Conservation (phyloP, 2,797 vertebrate species). For the Orestias chungarensis region DNA sequence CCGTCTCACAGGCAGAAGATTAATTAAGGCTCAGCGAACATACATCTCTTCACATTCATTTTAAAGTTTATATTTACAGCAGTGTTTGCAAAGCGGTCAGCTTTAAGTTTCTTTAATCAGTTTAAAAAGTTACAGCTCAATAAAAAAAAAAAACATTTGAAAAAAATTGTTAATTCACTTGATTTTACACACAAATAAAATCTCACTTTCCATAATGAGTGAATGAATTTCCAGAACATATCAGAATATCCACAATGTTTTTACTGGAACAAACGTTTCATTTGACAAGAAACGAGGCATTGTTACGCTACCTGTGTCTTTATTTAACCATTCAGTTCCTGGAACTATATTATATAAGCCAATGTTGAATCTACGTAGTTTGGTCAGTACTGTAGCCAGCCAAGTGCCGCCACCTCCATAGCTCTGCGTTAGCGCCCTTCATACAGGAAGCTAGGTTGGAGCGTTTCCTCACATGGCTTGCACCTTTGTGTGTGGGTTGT, state of each 20-base stretch:
- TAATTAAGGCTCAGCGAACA: constrained; percentile 38
- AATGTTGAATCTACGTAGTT: neutral
- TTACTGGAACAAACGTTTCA: too few relatives aligned
- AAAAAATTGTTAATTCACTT: too few relatives aligned
- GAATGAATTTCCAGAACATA: too few relatives aligned
- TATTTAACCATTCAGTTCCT: neutral
- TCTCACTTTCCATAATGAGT: too few relatives aligned
- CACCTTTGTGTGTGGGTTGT: constrained; percentile 56
- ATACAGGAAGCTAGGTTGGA: constrained; percentile 47
- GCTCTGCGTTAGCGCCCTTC: constrained; percentile 33
- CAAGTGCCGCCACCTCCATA: constrained; percentile 8
- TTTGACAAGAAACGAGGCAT: neutral
- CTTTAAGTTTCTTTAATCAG: neutral
- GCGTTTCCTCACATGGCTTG: constrained; percentile 39
- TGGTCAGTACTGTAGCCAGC: neutral
- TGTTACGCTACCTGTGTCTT: neutral
- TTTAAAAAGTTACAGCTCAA: constrained; percentile 1
- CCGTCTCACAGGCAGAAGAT: constrained; percentile 11
- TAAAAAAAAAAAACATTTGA: too few relatives aligned
- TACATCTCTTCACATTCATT: neutral
- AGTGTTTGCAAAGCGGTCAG: neutral
- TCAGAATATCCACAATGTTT: too few relatives aligned
- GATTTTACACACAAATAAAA: too few relatives aligned
- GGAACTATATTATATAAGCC: neutral
- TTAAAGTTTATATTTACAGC: neutral